Conservation (phyloP, 1,140 invertebrate species). For the Euborellia annulipes region DNA sequence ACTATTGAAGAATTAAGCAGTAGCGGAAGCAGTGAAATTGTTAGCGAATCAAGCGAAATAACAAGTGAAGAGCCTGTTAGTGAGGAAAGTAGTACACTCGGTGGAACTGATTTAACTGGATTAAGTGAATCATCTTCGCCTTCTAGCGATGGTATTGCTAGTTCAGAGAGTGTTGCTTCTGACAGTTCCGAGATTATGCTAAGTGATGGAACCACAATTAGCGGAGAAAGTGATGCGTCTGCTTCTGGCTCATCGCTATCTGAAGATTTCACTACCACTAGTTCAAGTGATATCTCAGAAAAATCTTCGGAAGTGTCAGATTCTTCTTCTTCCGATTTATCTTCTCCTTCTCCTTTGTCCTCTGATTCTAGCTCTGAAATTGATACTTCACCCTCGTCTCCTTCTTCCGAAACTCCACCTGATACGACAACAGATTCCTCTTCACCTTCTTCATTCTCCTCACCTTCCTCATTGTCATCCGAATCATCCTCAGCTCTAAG, state of each 20-base stretch:
- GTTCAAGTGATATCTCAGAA: slow-evolving; percentile 2
- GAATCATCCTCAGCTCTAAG: neutral
- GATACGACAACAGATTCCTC: slow-evolving; percentile 7
- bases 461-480: neutral
- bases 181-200: slow-evolving; percentile 37
- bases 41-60: neutral
- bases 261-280: slow-evolving; percentile 6
- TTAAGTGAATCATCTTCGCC: too few relatives aligned
- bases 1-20: neutral
- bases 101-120: too few relatives aligned
- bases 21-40: neutral
- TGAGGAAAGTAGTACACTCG: too few relatives aligned
- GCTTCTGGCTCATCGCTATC: slow-evolving; percentile 3
- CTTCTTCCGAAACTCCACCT: neutral
- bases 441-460: neutral
- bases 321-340: slow-evolving; percentile 5
- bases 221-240: neutral
- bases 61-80: neutral
- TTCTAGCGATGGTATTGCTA: too few relatives aligned
- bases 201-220: slow-evolving; percentile 31
- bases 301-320: neutral
- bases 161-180: too few relatives aligned
- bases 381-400: neutral
- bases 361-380: neutral
- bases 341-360: slow-evolving; percentile 7